These are phyloP conservation scores for Atta cephalotes DNA, from an alignment of 1,140 invertebrate species.

Conservation along the genomic window DNA sequence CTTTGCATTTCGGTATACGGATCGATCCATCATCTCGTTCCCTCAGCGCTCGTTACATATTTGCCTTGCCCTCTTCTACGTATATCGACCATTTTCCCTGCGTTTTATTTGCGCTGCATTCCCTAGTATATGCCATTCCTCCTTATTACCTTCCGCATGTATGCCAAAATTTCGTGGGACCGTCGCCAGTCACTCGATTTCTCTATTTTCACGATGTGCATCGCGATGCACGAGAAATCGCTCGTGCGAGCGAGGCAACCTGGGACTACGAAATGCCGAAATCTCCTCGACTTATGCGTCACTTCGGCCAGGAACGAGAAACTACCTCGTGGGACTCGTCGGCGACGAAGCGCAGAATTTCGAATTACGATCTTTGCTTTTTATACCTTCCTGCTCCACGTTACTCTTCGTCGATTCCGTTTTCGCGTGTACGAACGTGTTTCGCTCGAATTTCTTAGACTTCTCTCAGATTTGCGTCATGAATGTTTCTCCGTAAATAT, in stretches of 20 bases:
- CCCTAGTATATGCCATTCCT: conserved; percentile 14
- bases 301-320: neutral
- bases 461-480: neutral
- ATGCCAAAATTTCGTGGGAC: conserved; percentile 18
- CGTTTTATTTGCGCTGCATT: conserved; percentile 30
- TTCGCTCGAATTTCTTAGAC: conserved; percentile 9
- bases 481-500: neutral
- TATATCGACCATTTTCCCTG: neutral
- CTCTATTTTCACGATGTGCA: conserved; percentile 50
- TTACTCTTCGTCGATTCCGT: neutral
- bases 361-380: neutral
- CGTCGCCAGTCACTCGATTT: conserved; percentile 49
- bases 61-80: neutral
- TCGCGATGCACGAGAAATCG: conserved; percentile 16
- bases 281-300: conserved; percentile 30
- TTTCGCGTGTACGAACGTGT: neutral
- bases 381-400: neutral
- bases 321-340: conserved; percentile 26
- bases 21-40: conserved; percentile 24
- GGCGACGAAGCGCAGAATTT: conserved; percentile 14
- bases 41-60: conserved; percentile 11
- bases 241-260: conserved; percentile 32
- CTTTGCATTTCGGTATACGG: conserved; percentile 2
- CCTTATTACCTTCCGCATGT: conserved; percentile 44
- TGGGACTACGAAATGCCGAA: conserved; percentile 48